Base-by-base conservation (phyloP, 2,888 invertebrate genomes). In the Sarcophaga caerulescens region DNA sequence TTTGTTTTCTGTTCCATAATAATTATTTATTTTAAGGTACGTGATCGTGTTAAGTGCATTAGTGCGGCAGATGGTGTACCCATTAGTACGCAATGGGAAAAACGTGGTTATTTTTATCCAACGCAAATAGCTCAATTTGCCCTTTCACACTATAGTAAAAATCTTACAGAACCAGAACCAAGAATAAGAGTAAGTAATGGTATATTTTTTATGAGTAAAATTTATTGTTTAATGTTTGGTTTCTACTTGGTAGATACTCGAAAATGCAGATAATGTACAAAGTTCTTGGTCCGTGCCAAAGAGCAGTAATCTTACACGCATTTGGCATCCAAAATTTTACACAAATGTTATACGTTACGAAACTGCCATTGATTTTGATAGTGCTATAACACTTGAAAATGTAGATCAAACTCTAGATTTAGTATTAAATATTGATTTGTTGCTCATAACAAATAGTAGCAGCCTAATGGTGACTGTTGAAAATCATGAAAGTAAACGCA, bases 61-160 rank as follows among this genome's bases (percentile, higher is more conserved):
- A 98, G 97, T 93, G 99, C 97, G 0, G 95, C 95, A 17, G 97
- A 98, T 91, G 99, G 99, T 90, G 98, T 99, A 19, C 99, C 99
- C 0, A 96, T 99, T 77, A 98, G 98, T n/a, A 98, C 97, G 0
- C 99, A 99, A 92, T 99, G 99, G 99, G 97, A 98, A 90, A 96
- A 97, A 57, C 95, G 96, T 87, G 99, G 99, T 0, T 99, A 99
- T 93, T 98, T 96, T 93, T 99, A 99, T 94, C 99, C 99, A 0
- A 99, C 99, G 1, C 99, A 99, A 94, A 99, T 99, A 88, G 99
- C 99, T 8, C 99, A 99, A 93, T 99, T 98, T 93, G 99, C 98
- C 0, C 93, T 99, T 81, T 98, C 99, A 12, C 99, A 99, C 93
- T 99, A 98, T 93, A 98, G 98, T 93, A 99, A 99, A 93, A 97